Evolutionary conservation across 2,888 invertebrate species (phyloP).

Genomic region (Corbicula japonica): DNA sequence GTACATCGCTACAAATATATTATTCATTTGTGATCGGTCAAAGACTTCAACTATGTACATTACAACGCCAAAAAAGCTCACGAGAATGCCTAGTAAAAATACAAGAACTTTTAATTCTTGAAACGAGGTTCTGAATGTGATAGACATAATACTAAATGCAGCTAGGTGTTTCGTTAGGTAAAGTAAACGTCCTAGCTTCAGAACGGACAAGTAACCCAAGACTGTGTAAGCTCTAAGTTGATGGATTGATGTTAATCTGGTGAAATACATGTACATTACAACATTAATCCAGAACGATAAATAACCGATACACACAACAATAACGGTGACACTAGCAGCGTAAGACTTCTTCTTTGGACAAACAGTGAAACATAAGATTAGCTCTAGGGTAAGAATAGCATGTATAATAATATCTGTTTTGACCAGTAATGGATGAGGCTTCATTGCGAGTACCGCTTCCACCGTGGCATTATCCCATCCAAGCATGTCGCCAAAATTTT

Average conservation of each 20-base stretch:
- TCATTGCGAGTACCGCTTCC: background rate
- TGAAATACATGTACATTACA: background rate
- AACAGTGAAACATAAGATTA: slow-evolving; percentile 5
- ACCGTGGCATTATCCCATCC: background rate
- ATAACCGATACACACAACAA: background rate
- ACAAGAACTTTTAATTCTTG: background rate
- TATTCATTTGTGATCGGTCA: background rate
- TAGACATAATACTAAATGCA: background rate
- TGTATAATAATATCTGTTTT: background rate
- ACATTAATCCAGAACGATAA: slow-evolving; percentile 17
- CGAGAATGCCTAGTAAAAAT: background rate
- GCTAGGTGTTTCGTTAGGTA: slow-evolving; percentile 17
- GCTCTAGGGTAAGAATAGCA: slow-evolving; percentile 7
- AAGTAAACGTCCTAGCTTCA: slow-evolving; percentile 9
- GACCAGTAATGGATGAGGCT: background rate
- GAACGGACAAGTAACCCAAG: background rate
- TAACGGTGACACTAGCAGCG: background rate
- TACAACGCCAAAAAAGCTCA: background rate
- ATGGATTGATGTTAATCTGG: no score
- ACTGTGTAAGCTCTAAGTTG: no score
- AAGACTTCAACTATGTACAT: background rate
- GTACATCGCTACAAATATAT: background rate
- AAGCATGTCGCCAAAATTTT: background rate
- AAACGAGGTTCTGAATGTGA: background rate
- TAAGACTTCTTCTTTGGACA: slow-evolving; percentile 15